Evolutionary conservation across 2,797 vertebrate genomes (phyloP), one percentile per base, ranked within the genome.

Genomic region (Chrysolophus pictus): DNA sequence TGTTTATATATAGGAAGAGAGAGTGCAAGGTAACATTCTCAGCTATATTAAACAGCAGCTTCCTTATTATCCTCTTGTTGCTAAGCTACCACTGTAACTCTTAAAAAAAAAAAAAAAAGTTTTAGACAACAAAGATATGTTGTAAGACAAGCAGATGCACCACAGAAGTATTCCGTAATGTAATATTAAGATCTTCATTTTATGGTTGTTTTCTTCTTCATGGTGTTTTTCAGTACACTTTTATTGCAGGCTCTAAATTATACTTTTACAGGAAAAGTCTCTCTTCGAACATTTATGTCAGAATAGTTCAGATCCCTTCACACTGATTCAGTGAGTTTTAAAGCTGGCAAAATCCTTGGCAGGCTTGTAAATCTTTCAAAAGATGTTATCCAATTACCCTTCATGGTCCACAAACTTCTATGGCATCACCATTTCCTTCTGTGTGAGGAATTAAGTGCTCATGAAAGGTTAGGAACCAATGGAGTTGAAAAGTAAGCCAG

Each of bases 321-420:
- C 96, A 97, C 95, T 95, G 97, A 97, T 97, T 97, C 97, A 97
- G 97, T 97, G 87, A 96, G 95, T 95, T 97, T 97, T 97, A 98
- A 97, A 98, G 96, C 97, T 95, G 91, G 94, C 91, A 94, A 96
- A 97, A 97, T 96, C 97, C 92, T 96, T 97, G 96, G 96, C 96
- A 98, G 94, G 90, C 96, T 97, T 97, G 96, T 97, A 98, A 98
- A 98, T 98, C 97, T 97, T 97, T 97, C 96, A 96, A 94, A 97
- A 97, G 97, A 97, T 97, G 95, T 97, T 98, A 97, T 97, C 97
- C 97, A 97, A 98, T 98, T 98, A 98, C 96, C 95, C 96, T 97
- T 97, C 97, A 97, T 91, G 97, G 97, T 96, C 96, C 96, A 94
- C 77, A 92, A 96, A 90, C 87, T 97, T 97, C 96, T 95, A 84